Percentiles rank a stretch among this genome's conserved stretches.
These are phyloP conservation scores for Merodon equestris DNA, from an alignment of 2,888 invertebrate genomes.

Conservation along the genomic window DNA sequence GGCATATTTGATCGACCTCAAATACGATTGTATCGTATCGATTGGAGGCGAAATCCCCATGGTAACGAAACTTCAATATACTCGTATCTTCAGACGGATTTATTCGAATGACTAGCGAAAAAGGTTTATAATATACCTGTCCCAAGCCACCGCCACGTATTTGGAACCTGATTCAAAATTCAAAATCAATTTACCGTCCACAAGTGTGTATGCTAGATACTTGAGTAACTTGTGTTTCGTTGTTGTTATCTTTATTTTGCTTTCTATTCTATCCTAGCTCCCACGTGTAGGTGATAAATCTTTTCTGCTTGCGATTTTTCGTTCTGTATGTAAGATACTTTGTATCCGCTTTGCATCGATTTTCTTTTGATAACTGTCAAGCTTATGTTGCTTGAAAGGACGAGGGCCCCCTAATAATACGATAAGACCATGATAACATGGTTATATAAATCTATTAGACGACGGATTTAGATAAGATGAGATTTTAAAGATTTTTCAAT, in stretches of 20 bases:
- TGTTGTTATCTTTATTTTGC: neutral
- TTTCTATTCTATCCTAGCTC: neutral
- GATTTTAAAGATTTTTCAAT: constrained; percentile 54
- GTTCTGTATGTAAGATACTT: constrained; percentile 28
- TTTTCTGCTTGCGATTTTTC: neutral
- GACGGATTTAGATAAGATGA: constrained; percentile 44
- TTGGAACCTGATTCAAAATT: constrained; percentile 59
- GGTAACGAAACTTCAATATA: no score
- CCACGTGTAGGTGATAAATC: constrained; percentile 57
- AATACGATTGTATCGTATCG: no score
- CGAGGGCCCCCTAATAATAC: constrained; percentile 37
- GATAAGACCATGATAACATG: constrained; percentile 53
- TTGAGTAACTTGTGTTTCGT: constrained; percentile 2
- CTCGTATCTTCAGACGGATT: no score
- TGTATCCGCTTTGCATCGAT: constrained; percentile 55
- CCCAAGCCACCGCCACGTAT: constrained; percentile 3
- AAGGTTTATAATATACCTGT: no score
- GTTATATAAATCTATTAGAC: constrained; percentile 55
- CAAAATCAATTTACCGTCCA: constrained; percentile 64
- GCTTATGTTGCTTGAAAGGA: constrained; percentile 32
- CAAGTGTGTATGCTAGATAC: constrained; percentile 49
- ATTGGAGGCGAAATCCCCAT: no score
- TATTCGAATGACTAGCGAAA: no score
- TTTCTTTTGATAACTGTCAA: constrained; percentile 62
- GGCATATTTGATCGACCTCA: no score